phyloP scores from a whole-genome alignment of 2,113 vertebrate species.

The Chlorocebus sabaeus region DNA sequence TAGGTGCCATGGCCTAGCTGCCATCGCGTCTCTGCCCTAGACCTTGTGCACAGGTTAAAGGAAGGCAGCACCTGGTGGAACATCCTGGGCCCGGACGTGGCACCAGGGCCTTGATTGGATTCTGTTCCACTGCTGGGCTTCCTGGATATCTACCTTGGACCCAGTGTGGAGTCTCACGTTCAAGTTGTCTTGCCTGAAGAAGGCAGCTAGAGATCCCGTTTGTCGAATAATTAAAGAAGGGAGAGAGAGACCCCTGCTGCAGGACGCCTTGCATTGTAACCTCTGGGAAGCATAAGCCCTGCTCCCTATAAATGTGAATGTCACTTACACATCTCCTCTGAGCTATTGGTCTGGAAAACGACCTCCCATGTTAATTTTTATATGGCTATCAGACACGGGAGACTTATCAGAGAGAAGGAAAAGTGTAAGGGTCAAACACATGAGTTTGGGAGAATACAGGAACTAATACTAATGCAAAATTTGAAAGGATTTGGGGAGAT shows the following conservation, averaged over 20 bases:
- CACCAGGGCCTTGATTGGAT: not conserved
- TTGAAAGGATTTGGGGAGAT: not conserved
- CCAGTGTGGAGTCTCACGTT: not conserved
- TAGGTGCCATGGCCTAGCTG: not conserved
- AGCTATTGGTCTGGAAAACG: not conserved
- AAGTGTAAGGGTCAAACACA: not conserved
- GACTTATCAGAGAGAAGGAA: not conserved
- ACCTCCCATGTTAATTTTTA: not conserved
- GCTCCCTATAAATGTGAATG: not conserved
- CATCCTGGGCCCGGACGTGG: not conserved
- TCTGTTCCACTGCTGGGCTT: not conserved
- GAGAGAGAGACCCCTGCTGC: not conserved
- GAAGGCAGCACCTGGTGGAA: not conserved
- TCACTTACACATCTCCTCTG: not conserved
- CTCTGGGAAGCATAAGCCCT: not conserved
- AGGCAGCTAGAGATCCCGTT: not conserved
- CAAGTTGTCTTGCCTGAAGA: not conserved
- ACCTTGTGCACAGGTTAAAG: rapidly evolving
- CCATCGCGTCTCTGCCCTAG: not conserved
- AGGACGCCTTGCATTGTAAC: not conserved
- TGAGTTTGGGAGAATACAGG: not conserved
- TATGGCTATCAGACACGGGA: too few species aligned
- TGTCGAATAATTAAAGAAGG: not conserved
- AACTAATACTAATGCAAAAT: not conserved
- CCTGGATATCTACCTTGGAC: not conserved